phyloP scores from a whole-genome alignment of 2,888 invertebrate genomes.

The Arenicola marina region DNA sequence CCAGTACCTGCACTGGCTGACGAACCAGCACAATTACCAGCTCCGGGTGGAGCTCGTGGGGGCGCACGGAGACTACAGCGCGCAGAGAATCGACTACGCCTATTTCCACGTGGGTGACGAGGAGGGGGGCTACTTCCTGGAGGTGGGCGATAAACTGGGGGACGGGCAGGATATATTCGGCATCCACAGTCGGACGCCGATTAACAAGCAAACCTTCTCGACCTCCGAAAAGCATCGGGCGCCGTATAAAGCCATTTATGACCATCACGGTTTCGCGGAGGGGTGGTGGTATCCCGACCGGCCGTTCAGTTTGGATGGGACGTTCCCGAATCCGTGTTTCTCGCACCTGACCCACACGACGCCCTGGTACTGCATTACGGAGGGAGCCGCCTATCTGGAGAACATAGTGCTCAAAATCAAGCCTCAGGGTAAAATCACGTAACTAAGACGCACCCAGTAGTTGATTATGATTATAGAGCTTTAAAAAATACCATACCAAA shows the following conservation, averaged over 20 bases:
- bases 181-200: constrained; percentile 2
- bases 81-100: constrained; percentile 17
- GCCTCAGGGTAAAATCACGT: too few relatives aligned
- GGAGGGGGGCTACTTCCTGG: constrained; percentile 4
- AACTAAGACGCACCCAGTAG: too few relatives aligned
- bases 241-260: neutral
- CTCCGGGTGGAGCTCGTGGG: constrained; percentile 11
- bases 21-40: constrained; percentile 10
- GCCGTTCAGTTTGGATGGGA: too few relatives aligned
- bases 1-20: constrained; percentile 15
- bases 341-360: constrained; percentile 2
- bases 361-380: too few relatives aligned
- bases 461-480: too few relatives aligned
- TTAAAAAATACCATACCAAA: too few relatives aligned
- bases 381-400: too few relatives aligned
- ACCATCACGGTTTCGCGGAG: constrained; percentile 5
- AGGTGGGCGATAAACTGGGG: constrained; percentile 9
- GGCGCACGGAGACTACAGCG: neutral
- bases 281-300: constrained; percentile 24
- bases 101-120: constrained; percentile 11
- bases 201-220: neutral
- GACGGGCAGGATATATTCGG: constrained; percentile 18
- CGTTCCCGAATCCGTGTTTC: constrained; percentile 9
- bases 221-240: constrained; percentile 6
- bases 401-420: too few relatives aligned